Percentiles rank a stretch among this genome's conserved stretches.
phyloP scores from a whole-genome alignment of 2,113 vertebrate species.

The Dicrurus megarhynchus region DNA sequence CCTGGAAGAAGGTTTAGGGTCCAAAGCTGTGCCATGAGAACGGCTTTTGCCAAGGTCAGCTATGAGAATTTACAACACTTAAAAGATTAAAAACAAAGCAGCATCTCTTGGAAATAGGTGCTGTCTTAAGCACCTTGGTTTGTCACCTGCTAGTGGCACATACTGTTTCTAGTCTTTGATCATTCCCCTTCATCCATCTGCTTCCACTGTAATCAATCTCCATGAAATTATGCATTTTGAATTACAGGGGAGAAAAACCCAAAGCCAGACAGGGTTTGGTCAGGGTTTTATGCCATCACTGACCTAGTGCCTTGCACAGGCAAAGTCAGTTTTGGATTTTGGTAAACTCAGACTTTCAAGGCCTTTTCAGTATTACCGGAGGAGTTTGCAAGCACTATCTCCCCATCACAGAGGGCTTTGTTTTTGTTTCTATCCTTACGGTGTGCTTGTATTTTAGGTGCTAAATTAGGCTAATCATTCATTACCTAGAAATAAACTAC shows the following conservation, averaged over 20 bases:
- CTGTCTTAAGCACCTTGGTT: neutral
- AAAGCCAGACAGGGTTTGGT: neutral
- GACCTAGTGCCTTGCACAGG: neutral
- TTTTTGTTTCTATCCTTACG: neutral
- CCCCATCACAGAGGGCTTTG: neutral
- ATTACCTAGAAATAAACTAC: neutral
- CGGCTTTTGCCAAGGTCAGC: neutral
- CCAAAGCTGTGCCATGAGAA: neutral
- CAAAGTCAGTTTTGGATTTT: neutral
- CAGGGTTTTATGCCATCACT: neutral
- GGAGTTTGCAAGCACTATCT: neutral
- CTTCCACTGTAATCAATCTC: neutral
- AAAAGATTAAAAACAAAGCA: neutral
- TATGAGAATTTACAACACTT: neutral
- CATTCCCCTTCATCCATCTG: neutral
- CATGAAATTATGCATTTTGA: neutral
- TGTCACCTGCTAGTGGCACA: neutral
- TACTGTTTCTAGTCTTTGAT: neutral
- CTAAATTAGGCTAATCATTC: neutral
- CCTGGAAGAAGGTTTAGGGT: neutral
- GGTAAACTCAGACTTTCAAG: neutral
- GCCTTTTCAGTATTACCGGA: neutral
- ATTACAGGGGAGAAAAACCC: rapidly evolving
- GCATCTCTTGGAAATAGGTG: neutral
- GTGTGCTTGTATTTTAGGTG: neutral